phyloP scores from a whole-genome alignment of 2,113 vertebrate genomes.

The Athene cunicularia region DNA sequence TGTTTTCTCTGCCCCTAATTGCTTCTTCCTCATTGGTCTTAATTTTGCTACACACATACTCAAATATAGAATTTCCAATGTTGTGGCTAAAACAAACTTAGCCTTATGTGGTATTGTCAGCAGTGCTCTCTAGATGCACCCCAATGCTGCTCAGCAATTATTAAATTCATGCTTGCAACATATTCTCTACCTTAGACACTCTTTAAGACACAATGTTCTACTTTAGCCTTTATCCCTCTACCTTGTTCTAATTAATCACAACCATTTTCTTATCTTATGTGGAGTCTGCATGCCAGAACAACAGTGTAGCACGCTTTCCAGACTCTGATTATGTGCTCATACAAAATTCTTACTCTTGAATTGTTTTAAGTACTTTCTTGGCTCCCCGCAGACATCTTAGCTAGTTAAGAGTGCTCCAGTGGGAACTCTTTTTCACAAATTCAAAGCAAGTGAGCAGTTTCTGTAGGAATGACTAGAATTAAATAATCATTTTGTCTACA shows the following conservation, averaged over 20 bases:
- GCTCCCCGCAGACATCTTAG: neutral
- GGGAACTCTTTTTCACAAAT: neutral
- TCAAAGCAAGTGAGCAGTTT: neutral
- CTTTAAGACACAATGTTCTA: neutral
- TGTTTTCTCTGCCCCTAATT: neutral
- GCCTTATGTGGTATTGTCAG: neutral
- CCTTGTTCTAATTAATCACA: neutral
- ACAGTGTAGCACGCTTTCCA: neutral
- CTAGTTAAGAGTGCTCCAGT: neutral
- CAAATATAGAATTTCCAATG: neutral
- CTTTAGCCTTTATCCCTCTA: neutral
- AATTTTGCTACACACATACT: fast-evolving
- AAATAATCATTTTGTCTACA: neutral
- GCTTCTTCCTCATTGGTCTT: neutral
- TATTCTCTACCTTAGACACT: neutral
- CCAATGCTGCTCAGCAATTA: neutral
- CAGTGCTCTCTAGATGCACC: too few species aligned
- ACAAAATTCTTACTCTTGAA: neutral
- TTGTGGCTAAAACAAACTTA: neutral
- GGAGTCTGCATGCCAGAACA: neutral
- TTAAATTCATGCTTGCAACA: neutral
- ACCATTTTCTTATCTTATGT: neutral
- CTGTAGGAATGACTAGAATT: neutral
- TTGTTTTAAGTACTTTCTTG: neutral
- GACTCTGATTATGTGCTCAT: neutral